These are phyloP conservation scores for Elymnias hypermnestra DNA, from an alignment of 1,140 invertebrate species.

Conservation along the genomic window DNA sequence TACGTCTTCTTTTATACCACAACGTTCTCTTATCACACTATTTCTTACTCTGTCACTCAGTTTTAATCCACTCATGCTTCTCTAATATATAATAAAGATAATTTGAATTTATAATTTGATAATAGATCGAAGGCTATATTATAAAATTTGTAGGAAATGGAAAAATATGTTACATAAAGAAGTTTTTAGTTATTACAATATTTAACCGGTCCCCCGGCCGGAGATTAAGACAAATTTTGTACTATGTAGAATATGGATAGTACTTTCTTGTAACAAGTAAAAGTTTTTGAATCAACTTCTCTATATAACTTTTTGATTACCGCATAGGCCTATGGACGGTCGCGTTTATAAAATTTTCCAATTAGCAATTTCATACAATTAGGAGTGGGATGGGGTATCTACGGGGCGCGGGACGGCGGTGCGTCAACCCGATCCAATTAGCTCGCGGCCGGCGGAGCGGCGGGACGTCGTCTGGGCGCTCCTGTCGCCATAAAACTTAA, in stretches of 20 bases:
- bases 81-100: no score
- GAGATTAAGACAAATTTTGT: background rate
- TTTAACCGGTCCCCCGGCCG: no score
- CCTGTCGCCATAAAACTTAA: conserved; percentile 78
- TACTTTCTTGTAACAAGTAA: background rate
- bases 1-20: no score
- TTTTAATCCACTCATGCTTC: no score
- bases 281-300: conserved; percentile 7
- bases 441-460: conserved; percentile 70
- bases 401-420: conserved; percentile 34
- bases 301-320: conserved; percentile 36
- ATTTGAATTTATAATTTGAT: no score
- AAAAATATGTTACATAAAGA: no score
- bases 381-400: conserved; percentile 50
- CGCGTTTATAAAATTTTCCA: conserved; percentile 75
- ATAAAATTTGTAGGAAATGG: no score
- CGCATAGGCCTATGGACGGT: conserved; percentile 52
- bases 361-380: conserved; percentile 76
- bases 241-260: background rate
- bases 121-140: no score
- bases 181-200: no score
- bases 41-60: no score
- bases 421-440: conserved; percentile 75
- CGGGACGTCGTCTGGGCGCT: conserved; percentile 70
- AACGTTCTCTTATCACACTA: no score